Evolutionary conservation across 2,888 invertebrate species (phyloP).

Genomic region (Cistogaster globosa): DNA sequence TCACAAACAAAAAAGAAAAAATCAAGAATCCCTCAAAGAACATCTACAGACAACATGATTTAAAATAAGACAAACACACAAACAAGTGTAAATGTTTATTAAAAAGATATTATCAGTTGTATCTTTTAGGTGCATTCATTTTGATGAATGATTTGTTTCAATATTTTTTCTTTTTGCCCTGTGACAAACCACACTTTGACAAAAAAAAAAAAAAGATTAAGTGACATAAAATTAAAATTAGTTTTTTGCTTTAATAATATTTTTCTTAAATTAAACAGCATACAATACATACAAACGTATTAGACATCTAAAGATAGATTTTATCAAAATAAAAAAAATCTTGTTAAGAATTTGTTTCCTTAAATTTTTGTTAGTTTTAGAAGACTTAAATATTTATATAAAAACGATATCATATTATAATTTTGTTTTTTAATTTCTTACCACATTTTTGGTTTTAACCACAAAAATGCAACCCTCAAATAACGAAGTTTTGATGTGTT

Average conservation of each 20-base stretch:
- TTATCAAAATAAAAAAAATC: too few species aligned
- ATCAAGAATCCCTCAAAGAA: conserved; percentile 47
- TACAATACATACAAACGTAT: background rate
- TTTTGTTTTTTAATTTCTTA: too few species aligned
- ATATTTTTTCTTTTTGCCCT: conserved; percentile 8
- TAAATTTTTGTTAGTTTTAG: too few species aligned
- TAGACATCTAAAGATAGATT: too few species aligned
- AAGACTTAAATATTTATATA: too few species aligned
- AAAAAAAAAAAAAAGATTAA: background rate
- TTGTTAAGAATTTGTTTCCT: too few species aligned
- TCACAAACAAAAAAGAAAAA: conserved; percentile 29
- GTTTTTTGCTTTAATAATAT: background rate
- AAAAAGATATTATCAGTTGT: conserved; percentile 29
- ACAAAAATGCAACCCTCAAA: too few species aligned
- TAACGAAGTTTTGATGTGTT: too few species aligned
- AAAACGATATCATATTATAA: too few species aligned
- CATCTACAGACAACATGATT: conserved; percentile 37
- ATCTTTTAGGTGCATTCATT: conserved; percentile 35
- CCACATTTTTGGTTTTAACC: too few species aligned
- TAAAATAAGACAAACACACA: conserved; percentile 26
- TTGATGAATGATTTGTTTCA: conserved; percentile 8
- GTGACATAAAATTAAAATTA: background rate
- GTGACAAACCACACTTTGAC: conserved; percentile 37
- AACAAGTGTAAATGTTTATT: background rate
- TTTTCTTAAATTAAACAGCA: background rate